phyloP scores from a whole-genome alignment of 1,140 invertebrate genomes.

The Pygmarrhopalites habei region DNA sequence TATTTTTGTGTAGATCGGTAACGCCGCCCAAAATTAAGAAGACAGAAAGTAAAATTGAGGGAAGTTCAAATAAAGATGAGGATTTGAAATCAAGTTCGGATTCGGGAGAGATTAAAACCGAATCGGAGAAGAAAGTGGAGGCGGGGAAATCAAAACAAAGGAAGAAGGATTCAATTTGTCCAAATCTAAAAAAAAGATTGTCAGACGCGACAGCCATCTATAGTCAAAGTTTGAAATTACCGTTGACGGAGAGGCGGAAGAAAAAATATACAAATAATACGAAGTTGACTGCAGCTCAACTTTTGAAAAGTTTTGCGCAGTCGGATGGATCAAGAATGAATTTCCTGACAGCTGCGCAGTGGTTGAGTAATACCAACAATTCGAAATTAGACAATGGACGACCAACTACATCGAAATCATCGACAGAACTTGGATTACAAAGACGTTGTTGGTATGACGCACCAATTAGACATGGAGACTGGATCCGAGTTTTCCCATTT shows the following conservation, averaged over 20 bases:
- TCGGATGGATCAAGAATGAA: too few relatives aligned
- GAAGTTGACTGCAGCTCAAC: neutral
- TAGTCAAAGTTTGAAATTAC: neutral
- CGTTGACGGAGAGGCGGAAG: too few relatives aligned
- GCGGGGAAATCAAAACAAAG: too few relatives aligned
- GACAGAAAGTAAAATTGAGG: too few relatives aligned
- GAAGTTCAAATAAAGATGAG: too few relatives aligned
- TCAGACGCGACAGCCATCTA: neutral
- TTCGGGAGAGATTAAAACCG: too few relatives aligned
- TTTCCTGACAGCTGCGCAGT: neutral
- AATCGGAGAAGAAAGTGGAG: too few relatives aligned
- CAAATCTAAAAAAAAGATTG: neutral
- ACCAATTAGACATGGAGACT: slow-evolving; percentile 9
- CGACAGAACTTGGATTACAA: too few relatives aligned
- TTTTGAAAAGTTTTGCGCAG: too few relatives aligned
- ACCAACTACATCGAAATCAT: too few relatives aligned
- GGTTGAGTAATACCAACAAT: neutral
- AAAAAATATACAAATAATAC: neutral
- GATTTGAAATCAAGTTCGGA: too few relatives aligned
- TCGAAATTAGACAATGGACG: too few relatives aligned
- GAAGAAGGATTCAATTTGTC: neutral
- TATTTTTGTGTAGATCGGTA: neutral
- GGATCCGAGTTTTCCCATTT: slow-evolving; percentile 25
- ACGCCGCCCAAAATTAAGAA: neutral
- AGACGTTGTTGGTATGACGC: slow-evolving; percentile 14